Evolutionary conservation across 2,113 vertebrate genomes (phyloP), one percentile per base, ranked within the genome.

Genomic region (Andinoacara biseriatus): DNA sequence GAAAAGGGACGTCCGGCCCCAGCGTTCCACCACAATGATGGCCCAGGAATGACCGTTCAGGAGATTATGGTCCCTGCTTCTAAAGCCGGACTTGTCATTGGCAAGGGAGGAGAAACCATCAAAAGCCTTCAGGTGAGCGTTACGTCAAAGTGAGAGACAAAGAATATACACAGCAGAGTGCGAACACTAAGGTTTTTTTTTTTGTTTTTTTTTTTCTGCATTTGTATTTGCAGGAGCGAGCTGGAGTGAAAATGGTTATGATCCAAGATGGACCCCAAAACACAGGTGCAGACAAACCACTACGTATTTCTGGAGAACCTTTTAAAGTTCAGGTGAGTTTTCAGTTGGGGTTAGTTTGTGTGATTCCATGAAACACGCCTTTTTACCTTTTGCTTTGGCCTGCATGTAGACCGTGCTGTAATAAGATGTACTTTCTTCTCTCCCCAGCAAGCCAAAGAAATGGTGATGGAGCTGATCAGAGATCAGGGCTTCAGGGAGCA

Each of bases 211-310:
- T n/a, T n/a, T n/a, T n/a, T n/a, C 6, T 14, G 17, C 74, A 8
- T 75, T 2, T 46, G 2, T 29, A 9, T 26, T 35, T 88, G 82
- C 40, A 99, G 98, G 98, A 99, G 76, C 94, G 98, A 57, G 97
- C 98, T 59, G 98, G 98, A 79, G 98, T 99, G 76, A 99, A 99
- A 94, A 99, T 99, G 98, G 98, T 99, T 18, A 99, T 99, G 98
- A 99, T 99, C 94, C 98, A 99, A 87, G 98, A 99, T 67, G 98
- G 98, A 7, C 98, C 98, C 10, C 98, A 99, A 89, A 99, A 99
- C 93, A 99, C 98, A 77, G 98, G 98, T 18, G 96, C 98, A 78
- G 98, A 99, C 93, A 99, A 99, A 87, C 98, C 98, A 31, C 97
- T 99, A 81, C 96, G 98, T 86, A 99, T 99, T 94, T 98, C 98